Evolutionary conservation across 2,888 invertebrate species (phyloP).

Genomic region (Glyphotaelius pellucidus): DNA sequence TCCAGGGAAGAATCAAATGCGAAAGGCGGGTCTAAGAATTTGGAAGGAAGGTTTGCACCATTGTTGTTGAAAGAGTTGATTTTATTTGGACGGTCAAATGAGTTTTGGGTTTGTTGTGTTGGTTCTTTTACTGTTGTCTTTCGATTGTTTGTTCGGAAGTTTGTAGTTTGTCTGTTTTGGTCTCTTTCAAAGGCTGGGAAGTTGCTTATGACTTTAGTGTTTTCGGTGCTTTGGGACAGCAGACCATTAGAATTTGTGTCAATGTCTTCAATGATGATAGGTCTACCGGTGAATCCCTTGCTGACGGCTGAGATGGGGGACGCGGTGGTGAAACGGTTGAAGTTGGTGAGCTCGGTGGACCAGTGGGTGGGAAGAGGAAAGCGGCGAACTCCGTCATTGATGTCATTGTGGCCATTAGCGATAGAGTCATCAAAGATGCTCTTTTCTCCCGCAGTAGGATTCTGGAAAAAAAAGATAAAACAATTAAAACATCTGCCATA

Average conservation of each 20-base stretch:
- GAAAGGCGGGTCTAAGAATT: constrained; percentile 49
- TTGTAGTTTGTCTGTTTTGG: constrained; percentile 6
- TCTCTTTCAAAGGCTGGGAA: not conserved
- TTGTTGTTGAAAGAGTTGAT: constrained; percentile 37
- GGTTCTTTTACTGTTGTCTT: constrained; percentile 12
- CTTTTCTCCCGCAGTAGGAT: constrained; percentile 73
- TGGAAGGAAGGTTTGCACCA: constrained; percentile 45
- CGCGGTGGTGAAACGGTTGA: constrained; percentile 58
- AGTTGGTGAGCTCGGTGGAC: constrained; percentile 73
- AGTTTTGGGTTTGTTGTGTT: not conserved
- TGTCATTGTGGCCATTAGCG: constrained; percentile 71
- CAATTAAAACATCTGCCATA: not conserved
- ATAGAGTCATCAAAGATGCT: constrained; percentile 74
- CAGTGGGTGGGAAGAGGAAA: constrained; percentile 78
- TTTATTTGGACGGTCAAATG: not conserved
- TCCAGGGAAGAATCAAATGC: constrained; percentile 14
- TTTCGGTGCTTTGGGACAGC: constrained; percentile 45
- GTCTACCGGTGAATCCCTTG: constrained; percentile 67
- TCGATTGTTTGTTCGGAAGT: not conserved
- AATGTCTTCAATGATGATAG: constrained; percentile 68
- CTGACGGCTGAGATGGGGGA: constrained; percentile 38
- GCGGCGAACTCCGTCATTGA: constrained; percentile 74
- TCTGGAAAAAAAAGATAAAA: constrained; percentile 66
- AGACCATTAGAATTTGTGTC: constrained; percentile 32
- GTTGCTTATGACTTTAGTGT: constrained; percentile 29